Conservation (phyloP, 2,888 invertebrate species). For the Chymomyza fuscimana region DNA sequence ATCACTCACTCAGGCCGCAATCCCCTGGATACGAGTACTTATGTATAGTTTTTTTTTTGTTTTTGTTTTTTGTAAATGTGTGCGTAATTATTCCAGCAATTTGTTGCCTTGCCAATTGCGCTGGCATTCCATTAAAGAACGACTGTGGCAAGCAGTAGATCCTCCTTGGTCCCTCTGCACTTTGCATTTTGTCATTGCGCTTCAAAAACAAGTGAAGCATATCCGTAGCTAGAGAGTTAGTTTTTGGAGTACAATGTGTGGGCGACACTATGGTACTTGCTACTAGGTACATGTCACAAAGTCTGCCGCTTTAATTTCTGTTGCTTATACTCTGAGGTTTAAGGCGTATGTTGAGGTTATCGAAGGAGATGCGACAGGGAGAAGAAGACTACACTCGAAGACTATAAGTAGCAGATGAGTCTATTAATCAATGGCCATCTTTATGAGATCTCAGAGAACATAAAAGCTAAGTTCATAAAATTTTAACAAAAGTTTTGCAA, state of each 20-base stretch:
- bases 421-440: no score
- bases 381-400: no score
- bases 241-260: background rate
- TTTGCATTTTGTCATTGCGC: background rate
- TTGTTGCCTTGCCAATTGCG: slow-evolving; percentile 77
- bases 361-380: no score
- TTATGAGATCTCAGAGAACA: no score
- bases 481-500: no score
- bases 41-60: background rate
- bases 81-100: slow-evolving; percentile 79
- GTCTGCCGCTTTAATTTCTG: background rate
- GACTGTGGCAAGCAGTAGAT: slow-evolving; percentile 9
- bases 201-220: background rate
- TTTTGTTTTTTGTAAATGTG: slow-evolving; percentile 65
- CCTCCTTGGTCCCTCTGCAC: background rate
- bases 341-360: no score
- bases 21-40: background rate
- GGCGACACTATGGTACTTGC: background rate
- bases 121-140: slow-evolving; percentile 57
- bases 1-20: slow-evolving; percentile 38
- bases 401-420: no score
- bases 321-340: background rate
- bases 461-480: no score
- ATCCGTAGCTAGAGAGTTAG: background rate
- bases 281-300: background rate